A percentile compares a stretch with the other conserved stretches of the same genome.
phyloP scores from a whole-genome alignment of 35 echinoderm and acorn worm species.

The Heliocidaris tuberculata region DNA sequence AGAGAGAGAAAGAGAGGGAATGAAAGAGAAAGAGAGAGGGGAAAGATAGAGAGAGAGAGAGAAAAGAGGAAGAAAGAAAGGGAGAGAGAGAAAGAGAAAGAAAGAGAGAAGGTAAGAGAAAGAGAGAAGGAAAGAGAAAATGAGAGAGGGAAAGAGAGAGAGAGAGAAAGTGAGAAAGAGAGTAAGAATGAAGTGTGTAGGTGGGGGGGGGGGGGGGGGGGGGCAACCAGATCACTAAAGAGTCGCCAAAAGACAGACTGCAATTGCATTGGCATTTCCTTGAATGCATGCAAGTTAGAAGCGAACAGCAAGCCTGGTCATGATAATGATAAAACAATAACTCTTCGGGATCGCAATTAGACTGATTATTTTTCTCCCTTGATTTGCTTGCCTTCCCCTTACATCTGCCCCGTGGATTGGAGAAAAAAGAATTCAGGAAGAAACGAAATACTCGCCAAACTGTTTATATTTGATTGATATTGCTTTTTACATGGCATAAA shows the following conservation, averaged over 20 bases:
- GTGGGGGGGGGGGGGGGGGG: too few relatives aligned
- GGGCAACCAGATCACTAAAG: too few relatives aligned
- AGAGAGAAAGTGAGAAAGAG: too few relatives aligned
- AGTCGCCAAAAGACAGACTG: too few relatives aligned
- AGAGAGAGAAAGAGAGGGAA: too few relatives aligned
- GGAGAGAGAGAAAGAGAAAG: not conserved
- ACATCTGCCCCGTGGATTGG: not conserved
- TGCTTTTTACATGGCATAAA: not conserved
- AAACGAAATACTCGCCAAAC: not conserved
- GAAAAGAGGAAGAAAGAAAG: too few relatives aligned
- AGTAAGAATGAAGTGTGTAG: too few relatives aligned
- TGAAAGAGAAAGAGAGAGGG: too few relatives aligned
- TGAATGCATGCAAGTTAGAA: not conserved
- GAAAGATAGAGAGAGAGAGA: too few relatives aligned
- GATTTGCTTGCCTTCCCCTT: not conserved
- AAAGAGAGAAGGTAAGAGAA: not conserved
- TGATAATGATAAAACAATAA: constrained; percentile 45
- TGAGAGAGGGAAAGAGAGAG: too few relatives aligned
- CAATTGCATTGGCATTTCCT: constrained; percentile 16
- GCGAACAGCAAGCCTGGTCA: not conserved
- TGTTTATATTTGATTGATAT: constrained; percentile 39
- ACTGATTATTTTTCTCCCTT: constrained; percentile 12
- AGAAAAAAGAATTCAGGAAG: not conserved
- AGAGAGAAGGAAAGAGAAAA: too few relatives aligned
- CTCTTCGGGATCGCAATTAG: not conserved